Base-by-base conservation (phyloP, 1,140 invertebrate genomes). In the Tribolium castaneum region DNA sequence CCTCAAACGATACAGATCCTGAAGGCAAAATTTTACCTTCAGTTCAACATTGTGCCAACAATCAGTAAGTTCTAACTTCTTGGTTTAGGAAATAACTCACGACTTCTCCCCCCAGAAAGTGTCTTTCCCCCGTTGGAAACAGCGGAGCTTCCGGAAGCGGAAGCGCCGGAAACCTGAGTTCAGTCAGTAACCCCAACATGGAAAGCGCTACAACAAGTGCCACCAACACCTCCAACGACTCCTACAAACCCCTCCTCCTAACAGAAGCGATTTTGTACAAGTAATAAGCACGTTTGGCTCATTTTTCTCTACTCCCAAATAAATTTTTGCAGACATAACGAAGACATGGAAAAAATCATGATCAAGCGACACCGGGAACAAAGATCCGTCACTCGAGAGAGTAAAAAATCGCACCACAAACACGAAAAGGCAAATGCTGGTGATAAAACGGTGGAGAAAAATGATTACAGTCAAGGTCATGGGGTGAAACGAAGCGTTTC, bases 341-440 rank as follows among this genome's bases (percentile, higher is more conserved):
- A 93, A 79, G 90, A 94, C 70, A 95, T 94, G 93, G 92, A 94
- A 83, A 93, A 94, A 82, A 88, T 90, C 3, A 92, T 95, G 90
- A 87, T 94, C 6, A 92, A 93, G 80, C 91, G 91, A 70, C 92
- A 94, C 82, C 88, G 90, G 4, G 90, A 93, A 78, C 86, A 90
- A n/a, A 86, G 91, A 12, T 89, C 87, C 1, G 89, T 86, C 51
- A 89, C 88, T 9, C 14, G 35, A 85, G 79, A 88, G 81, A 87
- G 76, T 56, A 88, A 88, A 76, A 87, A 84, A 5, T 76, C 66
- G 50, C 78, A 84, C 22, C 76, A 78, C 35, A 87, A 79, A 84
- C 84, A 70, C 76, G 79, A 82, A 12, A 83, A 81, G 30, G 14
- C 12, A 66, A 54, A 80, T 22, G 35, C 39, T 72, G 12, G 22